phyloP scores from a whole-genome alignment of 2,113 vertebrate genomes.

The Trogon melanurus region DNA sequence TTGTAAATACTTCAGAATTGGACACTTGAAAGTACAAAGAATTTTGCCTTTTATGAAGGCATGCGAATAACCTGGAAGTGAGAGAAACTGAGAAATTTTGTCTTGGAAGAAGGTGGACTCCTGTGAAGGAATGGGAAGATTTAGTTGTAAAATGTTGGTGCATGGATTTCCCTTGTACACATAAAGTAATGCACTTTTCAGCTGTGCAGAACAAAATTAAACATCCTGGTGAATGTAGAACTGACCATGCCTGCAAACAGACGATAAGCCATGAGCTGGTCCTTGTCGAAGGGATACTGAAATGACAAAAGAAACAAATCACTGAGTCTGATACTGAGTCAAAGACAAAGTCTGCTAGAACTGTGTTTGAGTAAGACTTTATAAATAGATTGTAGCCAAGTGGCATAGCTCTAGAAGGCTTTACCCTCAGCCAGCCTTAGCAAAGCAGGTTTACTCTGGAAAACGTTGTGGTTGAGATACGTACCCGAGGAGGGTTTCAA shows the following conservation, averaged over 20 bases:
- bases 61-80: neutral
- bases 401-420: neutral
- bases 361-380: neutral
- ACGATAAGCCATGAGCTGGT: neutral
- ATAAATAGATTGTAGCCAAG: neutral
- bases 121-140: neutral
- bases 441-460: neutral
- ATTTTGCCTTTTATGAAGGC: neutral
- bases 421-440: neutral
- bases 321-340: neutral
- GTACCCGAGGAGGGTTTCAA: neutral
- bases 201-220: neutral
- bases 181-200: neutral
- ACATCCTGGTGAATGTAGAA: neutral
- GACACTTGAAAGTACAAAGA: neutral
- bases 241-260: neutral
- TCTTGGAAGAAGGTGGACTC: neutral
- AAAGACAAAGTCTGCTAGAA: neutral
- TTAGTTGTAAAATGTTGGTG: fast-evolving
- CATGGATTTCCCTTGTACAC: neutral
- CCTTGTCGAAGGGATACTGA: neutral
- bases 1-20: neutral
- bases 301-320: neutral
- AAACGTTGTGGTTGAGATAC: neutral
- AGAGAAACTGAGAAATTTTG: neutral